Conservation (phyloP, 2,797 vertebrate genomes). For the Garrulus glandarius region DNA sequence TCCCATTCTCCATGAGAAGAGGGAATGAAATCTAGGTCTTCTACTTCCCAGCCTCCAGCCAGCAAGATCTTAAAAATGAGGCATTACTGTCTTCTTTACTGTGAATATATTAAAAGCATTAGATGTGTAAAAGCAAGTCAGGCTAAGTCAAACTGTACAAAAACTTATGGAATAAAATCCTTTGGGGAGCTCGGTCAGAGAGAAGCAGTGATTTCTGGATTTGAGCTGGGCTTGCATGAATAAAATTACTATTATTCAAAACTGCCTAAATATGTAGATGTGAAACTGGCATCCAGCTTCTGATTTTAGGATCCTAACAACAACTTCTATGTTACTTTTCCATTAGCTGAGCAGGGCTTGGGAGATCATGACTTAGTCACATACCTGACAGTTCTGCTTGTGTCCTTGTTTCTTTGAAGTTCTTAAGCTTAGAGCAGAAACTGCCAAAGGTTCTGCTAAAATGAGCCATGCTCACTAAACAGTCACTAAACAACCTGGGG, state of each 20-base stretch:
- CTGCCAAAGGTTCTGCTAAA: neutral
- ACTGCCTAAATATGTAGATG: neutral
- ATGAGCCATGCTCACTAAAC: neutral
- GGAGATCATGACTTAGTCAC: neutral
- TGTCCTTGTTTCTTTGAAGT: neutral
- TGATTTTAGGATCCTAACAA: neutral
- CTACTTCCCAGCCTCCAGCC: constrained; percentile 15
- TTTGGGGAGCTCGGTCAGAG: neutral
- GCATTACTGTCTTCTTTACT: neutral
- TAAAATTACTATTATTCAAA: neutral
- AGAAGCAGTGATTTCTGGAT: neutral
- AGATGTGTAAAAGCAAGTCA: neutral
- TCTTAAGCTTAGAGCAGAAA: neutral
- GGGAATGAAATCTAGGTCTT: constrained; percentile 26
- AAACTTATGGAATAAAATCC: neutral
- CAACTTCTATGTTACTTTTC: neutral
- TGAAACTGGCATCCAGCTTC: neutral
- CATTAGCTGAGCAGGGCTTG: neutral
- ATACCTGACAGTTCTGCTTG: neutral
- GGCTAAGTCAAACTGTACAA: neutral
- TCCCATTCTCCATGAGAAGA: neutral
- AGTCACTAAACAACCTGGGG: neutral
- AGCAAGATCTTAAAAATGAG: constrained; percentile 14
- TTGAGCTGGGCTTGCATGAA: neutral
- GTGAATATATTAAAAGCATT: constrained; percentile 21